These are phyloP conservation scores for Hylia prasina DNA, from an alignment of 2,113 vertebrate genomes.

Conservation along the genomic window DNA sequence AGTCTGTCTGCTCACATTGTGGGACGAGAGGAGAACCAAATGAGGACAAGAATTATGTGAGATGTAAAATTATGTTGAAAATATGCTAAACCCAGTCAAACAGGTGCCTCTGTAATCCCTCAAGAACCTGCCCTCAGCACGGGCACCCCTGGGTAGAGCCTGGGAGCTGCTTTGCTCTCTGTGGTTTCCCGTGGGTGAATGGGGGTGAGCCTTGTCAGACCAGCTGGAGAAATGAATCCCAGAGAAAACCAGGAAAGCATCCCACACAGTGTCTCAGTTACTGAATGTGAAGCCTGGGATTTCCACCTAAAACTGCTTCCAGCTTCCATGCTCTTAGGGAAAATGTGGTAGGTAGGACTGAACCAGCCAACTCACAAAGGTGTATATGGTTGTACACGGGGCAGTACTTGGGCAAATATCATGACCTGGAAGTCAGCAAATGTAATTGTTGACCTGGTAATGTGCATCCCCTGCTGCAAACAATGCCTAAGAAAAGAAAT, in stretches of 20 bases:
- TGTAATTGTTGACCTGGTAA: not conserved
- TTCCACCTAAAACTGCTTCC: not conserved
- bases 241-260: not conserved
- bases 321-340: not conserved
- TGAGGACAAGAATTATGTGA: not conserved
- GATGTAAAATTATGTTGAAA: not conserved
- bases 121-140: not conserved
- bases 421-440: not conserved
- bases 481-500: not conserved
- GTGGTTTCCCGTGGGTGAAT: fast-evolving
- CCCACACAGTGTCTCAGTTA: fast-evolving
- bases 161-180: not conserved
- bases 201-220: not conserved
- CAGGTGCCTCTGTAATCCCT: not conserved
- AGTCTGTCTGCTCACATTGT: not conserved
- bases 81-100: not conserved
- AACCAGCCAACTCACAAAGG: not conserved
- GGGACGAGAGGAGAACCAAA: not conserved
- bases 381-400: fast-evolving
- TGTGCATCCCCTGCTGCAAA: not conserved
- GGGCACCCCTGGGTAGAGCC: not conserved
- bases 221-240: not conserved
- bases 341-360: not conserved
- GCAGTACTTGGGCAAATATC: not conserved
- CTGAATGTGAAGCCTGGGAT: not conserved